Conservation (phyloP, 2,888 invertebrate species). For the Opisthograptis luteolata region DNA sequence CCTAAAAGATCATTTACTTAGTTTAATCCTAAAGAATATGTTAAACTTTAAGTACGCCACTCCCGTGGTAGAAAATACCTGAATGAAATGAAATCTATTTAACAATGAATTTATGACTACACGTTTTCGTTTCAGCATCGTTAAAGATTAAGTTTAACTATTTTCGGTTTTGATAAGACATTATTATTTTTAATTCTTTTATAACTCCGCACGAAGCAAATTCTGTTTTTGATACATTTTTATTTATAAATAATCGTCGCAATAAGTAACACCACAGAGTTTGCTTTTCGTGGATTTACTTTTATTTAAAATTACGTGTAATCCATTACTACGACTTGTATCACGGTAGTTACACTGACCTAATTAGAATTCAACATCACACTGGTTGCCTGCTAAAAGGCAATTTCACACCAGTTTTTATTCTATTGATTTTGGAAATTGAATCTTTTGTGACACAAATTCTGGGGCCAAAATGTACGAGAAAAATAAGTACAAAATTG, state of each 20-base stretch:
- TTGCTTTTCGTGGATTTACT: slow-evolving; percentile 43
- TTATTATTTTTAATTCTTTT: slow-evolving; percentile 52
- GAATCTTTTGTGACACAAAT: slow-evolving; percentile 61
- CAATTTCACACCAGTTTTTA: slow-evolving; percentile 2
- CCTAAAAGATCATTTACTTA: slow-evolving; percentile 43
- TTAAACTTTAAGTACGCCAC: slow-evolving; percentile 9
- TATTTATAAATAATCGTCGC: slow-evolving; percentile 18
- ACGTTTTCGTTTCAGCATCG: slow-evolving; percentile 53
- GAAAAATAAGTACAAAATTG: slow-evolving; percentile 76
- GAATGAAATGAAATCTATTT: slow-evolving; percentile 59
- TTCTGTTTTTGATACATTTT: slow-evolving; percentile 40
- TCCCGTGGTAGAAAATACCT: slow-evolving; percentile 36
- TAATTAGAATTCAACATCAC: not conserved
- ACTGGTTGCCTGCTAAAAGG: not conserved
- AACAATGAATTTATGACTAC: slow-evolving; percentile 61
- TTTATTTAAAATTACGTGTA: slow-evolving; percentile 35
- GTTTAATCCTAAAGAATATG: slow-evolving; percentile 24
- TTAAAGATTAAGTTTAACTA: slow-evolving; percentile 62
- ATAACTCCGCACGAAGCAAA: slow-evolving; percentile 41
- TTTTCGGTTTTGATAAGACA: slow-evolving; percentile 55
- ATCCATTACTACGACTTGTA: slow-evolving; percentile 27
- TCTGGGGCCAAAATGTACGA: slow-evolving; percentile 78
- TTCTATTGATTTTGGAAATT: slow-evolving; percentile 20
- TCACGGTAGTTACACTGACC: slow-evolving; percentile 8
- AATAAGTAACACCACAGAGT: slow-evolving; percentile 26